phyloP scores from a whole-genome alignment of 2,113 vertebrate genomes.

The Rafetus swinhoei region DNA sequence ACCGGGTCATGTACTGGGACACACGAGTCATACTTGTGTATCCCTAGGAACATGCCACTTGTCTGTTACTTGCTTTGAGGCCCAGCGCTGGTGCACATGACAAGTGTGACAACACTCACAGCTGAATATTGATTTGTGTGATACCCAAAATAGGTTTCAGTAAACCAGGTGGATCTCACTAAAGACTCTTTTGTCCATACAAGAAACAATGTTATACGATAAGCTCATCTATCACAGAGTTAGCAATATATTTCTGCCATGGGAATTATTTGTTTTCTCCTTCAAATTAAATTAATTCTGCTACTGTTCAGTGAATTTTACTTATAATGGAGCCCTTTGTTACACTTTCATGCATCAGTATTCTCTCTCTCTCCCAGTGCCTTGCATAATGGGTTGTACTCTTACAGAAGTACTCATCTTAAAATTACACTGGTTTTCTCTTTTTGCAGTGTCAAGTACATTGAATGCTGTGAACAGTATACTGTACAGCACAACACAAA shows the following conservation, averaged over 20 bases:
- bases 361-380: accelerated
- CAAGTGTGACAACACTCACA: background rate
- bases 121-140: accelerated
- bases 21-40: background rate
- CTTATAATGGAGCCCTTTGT: accelerated
- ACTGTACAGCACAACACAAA: background rate
- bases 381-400: background rate
- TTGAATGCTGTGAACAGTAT: background rate
- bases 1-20: background rate
- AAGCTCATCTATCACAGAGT: background rate
- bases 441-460: background rate
- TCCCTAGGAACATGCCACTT: background rate
- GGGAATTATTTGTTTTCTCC: accelerated
- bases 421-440: background rate
- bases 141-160: background rate
- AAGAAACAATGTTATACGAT: background rate
- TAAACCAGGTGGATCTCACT: accelerated
- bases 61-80: background rate
- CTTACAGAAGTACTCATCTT: background rate
- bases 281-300: background rate
- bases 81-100: accelerated
- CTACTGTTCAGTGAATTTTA: accelerated
- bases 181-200: background rate
- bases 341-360: accelerated
- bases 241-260: accelerated